Base-by-base conservation (phyloP, 2,888 invertebrate species). In the Sminthurides aquaticus region DNA sequence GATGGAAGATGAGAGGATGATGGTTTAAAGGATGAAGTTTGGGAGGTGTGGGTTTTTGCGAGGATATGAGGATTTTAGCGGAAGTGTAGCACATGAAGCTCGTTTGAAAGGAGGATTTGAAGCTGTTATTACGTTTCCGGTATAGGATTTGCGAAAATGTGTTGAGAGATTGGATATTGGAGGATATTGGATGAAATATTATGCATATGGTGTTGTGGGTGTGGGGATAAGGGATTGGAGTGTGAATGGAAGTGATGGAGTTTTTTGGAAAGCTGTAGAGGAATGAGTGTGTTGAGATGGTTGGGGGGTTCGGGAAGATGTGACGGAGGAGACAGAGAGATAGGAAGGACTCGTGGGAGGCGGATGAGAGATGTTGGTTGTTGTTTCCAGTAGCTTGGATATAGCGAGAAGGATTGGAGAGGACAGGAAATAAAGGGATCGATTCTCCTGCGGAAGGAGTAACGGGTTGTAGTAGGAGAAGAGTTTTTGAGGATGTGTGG, bases 1-100 rank as follows among this genome's bases (percentile, higher is more conserved):
- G 43, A 59, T 26, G 20, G 11, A 49, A 54, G 43, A 52, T 20
- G 63, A 57, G 56, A 52, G 54, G 22, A n/a, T n/a, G n/a, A n/a
- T n/a, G n/a, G n/a, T n/a, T n/a, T n/a, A n/a, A n/a, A n/a, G n/a
- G n/a, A n/a, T n/a, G n/a, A n/a, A n/a, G n/a, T n/a, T n/a, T n/a
- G n/a, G n/a, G n/a, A n/a, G n/a, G n/a, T n/a, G n/a, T n/a, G n/a
- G n/a, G n/a, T n/a, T n/a, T n/a, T n/a, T n/a, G n/a, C n/a, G n/a
- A n/a, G n/a, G n/a, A n/a, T n/a, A n/a, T n/a, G n/a, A n/a, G n/a
- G n/a, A n/a, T n/a, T n/a, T n/a, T n/a, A n/a, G n/a, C n/a, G n/a
- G n/a, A n/a, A n/a, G n/a, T n/a, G n/a, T n/a, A n/a, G n/a, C n/a
- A n/a, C n/a, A n/a, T n/a, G n/a, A n/a, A n/a, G n/a, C n/a, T n/a